phyloP scores from a whole-genome alignment of 2,888 invertebrate genomes.

The Drosophila melanocephala region DNA sequence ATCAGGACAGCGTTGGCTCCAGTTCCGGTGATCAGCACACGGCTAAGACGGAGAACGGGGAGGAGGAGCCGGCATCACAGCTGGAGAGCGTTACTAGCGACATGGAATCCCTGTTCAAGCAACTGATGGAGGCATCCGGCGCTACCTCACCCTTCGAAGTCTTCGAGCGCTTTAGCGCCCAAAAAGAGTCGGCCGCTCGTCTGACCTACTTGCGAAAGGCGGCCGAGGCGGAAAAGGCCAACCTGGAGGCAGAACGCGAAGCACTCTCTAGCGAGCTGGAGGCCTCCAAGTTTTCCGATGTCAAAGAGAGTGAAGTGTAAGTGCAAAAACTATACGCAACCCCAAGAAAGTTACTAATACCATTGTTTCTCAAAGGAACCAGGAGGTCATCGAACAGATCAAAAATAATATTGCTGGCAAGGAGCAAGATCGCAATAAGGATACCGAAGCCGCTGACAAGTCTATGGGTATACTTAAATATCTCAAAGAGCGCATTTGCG shows the following conservation, averaged over 20 bases:
- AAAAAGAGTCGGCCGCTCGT: slow-evolving; percentile 90
- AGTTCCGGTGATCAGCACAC: slow-evolving; percentile 85
- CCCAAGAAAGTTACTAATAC: not conserved
- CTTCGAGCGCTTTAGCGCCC: slow-evolving; percentile 90
- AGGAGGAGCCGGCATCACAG: slow-evolving; percentile 83
- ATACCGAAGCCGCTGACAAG: slow-evolving; percentile 83
- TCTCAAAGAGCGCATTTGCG: slow-evolving; percentile 83
- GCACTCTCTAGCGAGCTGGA: slow-evolving; percentile 89
- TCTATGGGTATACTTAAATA: slow-evolving; percentile 82
- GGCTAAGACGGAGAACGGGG: slow-evolving; percentile 83
- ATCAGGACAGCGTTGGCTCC: slow-evolving; percentile 88
- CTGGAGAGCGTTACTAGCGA: slow-evolving; percentile 80
- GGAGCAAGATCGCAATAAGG: slow-evolving; percentile 84
- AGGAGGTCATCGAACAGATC: slow-evolving; percentile 89
- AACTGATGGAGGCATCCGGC: slow-evolving; percentile 91
- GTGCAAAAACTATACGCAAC: slow-evolving; percentile 51
- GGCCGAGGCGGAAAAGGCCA: slow-evolving; percentile 91
- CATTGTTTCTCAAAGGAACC: slow-evolving; percentile 87
- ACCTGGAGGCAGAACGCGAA: slow-evolving; percentile 89
- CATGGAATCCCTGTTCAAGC: slow-evolving; percentile 90
- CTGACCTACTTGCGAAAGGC: slow-evolving; percentile 90
- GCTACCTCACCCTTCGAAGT: slow-evolving; percentile 92
- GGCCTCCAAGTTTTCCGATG: slow-evolving; percentile 91
- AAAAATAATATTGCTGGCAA: slow-evolving; percentile 88
- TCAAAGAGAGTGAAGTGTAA: slow-evolving; percentile 93